A percentile compares a stretch with the other conserved stretches of the same genome.
These are phyloP conservation scores for Alfaro cultratus DNA, from an alignment of 2,797 vertebrate species.

Conservation along the genomic window DNA sequence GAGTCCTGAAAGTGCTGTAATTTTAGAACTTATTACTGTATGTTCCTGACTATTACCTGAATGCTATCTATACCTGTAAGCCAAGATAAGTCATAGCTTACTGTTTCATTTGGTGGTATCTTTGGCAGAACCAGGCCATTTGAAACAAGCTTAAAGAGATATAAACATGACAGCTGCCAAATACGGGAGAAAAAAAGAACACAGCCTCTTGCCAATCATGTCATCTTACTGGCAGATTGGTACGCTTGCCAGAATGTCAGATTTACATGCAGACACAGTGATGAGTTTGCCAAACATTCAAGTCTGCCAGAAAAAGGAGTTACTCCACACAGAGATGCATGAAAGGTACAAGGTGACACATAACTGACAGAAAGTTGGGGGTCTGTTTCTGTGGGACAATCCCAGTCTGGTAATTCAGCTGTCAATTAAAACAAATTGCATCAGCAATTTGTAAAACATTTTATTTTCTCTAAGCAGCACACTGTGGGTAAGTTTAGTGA, in stretches of 20 bases:
- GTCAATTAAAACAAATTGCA: constrained; percentile 24
- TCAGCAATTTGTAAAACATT: constrained; percentile 14
- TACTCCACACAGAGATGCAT: constrained; percentile 27
- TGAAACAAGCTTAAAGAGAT: constrained; percentile 55
- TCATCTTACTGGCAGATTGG: constrained; percentile 69
- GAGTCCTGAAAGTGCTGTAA: neutral
- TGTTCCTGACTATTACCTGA: neutral
- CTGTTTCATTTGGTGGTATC: constrained; percentile 19
- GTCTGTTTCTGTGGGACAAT: constrained; percentile 22
- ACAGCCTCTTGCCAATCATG: constrained; percentile 63
- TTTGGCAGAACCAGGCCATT: constrained; percentile 42
- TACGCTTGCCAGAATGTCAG: constrained; percentile 56
- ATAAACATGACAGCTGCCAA: constrained; percentile 57
- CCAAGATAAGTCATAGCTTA: constrained; percentile 3
- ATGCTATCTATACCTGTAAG: constrained; percentile 10
- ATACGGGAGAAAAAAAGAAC: constrained; percentile 61
- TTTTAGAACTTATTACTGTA: neutral
- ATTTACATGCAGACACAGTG: constrained; percentile 62
- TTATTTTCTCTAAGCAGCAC: neutral
- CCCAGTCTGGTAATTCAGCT: constrained; percentile 32
- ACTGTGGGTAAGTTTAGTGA: constrained; percentile 10
- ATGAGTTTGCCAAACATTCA: constrained; percentile 61
- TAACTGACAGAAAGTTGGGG: constrained; percentile 14
- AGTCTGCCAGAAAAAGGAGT: constrained; percentile 51
- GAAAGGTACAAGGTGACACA: constrained; percentile 32